Base-by-base conservation (phyloP, 2,113 vertebrate species). In the Paramisgurnus dabryanus region DNA sequence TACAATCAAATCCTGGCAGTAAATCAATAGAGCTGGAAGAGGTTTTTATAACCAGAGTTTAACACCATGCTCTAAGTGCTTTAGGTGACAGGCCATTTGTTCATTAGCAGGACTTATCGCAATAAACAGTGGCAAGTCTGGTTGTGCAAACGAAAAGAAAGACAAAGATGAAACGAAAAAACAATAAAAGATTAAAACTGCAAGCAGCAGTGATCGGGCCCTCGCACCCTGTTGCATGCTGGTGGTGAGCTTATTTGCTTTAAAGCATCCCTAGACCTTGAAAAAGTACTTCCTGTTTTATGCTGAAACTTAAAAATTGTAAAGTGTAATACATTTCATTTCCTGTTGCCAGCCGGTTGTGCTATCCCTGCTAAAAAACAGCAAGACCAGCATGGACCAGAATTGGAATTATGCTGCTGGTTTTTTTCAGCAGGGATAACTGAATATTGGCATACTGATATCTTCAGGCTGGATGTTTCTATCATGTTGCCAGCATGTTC, bases 21-120 rank as follows among this genome's bases (percentile, higher is more conserved):
- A 92, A 94, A 95, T 94, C 93, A 95, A 94, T 95, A 94, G 85
- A 86, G 86, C 92, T 89, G 89, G 93, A 93, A 94, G 90, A 92
- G 87, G 86, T 86, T 92, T 94, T 93, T 94, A 91, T 92, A 92
- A 91, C 87, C 91, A 72, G 87, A 92, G 90, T 94, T 94, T 93
- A 95, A 92, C 91, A 93, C 83, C 83, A 88, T 82, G 73, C 89
- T 93, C 87, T 94, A 93, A 94, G 91, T 93, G 92, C 89, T 94
- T 89, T 92, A 93, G 92, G 92, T 94, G 93, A 87, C 92, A 94
- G 91, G 91, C 93, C 91, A 91, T 95, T 94, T 94, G 90, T 94
- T 94, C 93, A 91, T 94, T 95, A 92, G 89, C 91, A 87, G 88
- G 91, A 92, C 91, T 94, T 95, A 94, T 94, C 92, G 93, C 92